These are phyloP conservation scores for Hippocampus kuda DNA, from an alignment of 2,797 vertebrate genomes.

Conservation along the genomic window DNA sequence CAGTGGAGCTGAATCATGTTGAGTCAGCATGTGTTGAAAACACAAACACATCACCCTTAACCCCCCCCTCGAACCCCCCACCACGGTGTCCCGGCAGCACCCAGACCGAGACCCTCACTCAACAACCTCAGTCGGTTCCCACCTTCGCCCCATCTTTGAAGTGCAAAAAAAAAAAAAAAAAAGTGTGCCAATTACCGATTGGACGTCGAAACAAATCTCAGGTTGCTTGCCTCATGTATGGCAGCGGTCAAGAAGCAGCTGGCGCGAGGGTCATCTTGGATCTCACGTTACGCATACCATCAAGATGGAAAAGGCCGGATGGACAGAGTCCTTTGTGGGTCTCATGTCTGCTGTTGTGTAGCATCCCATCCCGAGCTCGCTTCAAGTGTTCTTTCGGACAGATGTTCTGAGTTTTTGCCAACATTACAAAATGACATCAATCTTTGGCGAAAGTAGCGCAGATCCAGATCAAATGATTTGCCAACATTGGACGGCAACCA, in stretches of 20 bases:
- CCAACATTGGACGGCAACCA: not conserved
- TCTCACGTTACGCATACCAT: constrained; percentile 59
- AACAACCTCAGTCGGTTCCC: constrained; percentile 47
- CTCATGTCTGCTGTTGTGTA: not conserved
- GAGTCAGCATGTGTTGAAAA: constrained; percentile 62
- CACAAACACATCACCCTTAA: constrained; percentile 61
- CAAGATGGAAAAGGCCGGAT: constrained; percentile 24
- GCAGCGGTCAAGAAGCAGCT: constrained; percentile 56
- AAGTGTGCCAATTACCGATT: constrained; percentile 59
- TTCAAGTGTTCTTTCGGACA: not conserved
- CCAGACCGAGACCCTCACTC: constrained; percentile 61
- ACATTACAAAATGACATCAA: not conserved
- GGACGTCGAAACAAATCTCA: constrained; percentile 65
- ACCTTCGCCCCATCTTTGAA: constrained; percentile 59
- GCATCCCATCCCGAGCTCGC: not conserved
- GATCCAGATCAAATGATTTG: not conserved
- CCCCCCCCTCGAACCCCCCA: constrained; percentile 14
- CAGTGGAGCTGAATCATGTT: constrained; percentile 57
- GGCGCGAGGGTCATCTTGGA: constrained; percentile 57
- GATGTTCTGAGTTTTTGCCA: not conserved
- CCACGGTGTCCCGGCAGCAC: constrained; percentile 42
- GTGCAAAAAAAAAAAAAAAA: constrained; percentile 22
- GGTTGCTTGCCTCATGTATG: constrained; percentile 47
- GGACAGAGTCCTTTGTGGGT: constrained; percentile 1
- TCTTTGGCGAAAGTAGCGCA: not conserved